These are phyloP conservation scores for Tympanoctomys barrerae DNA, from an alignment of 2,797 vertebrate species.

Conservation along the genomic window DNA sequence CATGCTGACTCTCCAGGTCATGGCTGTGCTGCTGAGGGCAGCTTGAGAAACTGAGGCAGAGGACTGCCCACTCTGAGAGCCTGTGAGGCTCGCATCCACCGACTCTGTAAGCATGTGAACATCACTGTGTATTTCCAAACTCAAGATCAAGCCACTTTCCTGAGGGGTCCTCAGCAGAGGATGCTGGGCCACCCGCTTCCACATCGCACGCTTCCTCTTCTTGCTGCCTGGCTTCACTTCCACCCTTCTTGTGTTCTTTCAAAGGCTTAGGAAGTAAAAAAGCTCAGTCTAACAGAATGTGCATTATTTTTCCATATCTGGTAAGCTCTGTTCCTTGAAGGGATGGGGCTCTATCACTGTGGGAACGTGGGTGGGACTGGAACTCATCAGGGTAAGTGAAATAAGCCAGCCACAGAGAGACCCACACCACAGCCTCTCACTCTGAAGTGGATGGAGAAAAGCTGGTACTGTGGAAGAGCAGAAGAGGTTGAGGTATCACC, in stretches of 20 bases:
- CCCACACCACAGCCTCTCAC: no score
- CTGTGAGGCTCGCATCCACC: not conserved
- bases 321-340: not conserved
- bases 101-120: not conserved
- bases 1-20: not conserved
- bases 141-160: not conserved
- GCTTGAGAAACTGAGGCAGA: not conserved
- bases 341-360: no score
- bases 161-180: not conserved
- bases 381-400: not conserved
- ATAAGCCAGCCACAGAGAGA: not conserved
- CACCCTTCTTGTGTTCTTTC: not conserved
- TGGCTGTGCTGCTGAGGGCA: not conserved
- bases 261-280: constrained; percentile 11
- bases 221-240: not conserved
- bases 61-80: not conserved
- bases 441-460: not conserved
- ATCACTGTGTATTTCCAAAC: not conserved
- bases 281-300: not conserved
- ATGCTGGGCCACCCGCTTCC: not conserved
- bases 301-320: not conserved
- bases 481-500: no score
- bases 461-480: not conserved
- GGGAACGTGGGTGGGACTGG: no score
- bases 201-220: not conserved